Conservation (phyloP, 2,888 invertebrate genomes). For the Pinctada fucata region DNA sequence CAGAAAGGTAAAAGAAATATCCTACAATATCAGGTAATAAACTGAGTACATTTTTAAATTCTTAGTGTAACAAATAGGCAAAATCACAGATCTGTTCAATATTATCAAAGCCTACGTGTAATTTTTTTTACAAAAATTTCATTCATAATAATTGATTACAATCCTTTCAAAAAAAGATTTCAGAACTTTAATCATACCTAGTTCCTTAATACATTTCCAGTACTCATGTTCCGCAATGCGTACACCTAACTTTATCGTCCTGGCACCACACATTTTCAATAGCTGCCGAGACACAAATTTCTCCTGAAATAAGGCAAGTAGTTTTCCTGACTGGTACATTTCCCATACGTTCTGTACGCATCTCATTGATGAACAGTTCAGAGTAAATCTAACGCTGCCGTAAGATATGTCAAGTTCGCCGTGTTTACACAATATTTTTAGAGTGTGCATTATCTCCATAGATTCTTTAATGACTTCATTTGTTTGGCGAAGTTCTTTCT, state of each 20-base stretch:
- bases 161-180: too few species aligned
- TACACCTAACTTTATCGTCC: conserved; percentile 45
- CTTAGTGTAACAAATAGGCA: too few species aligned
- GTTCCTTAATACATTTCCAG: conserved; percentile 47
- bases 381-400: conserved; percentile 53
- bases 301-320: conserved; percentile 46
- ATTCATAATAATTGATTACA: too few species aligned
- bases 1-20: too few species aligned
- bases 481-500: conserved; percentile 57
- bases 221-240: conserved; percentile 53
- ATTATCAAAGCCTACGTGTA: too few species aligned
- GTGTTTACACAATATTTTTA: conserved; percentile 60
- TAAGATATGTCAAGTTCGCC: conserved; percentile 51
- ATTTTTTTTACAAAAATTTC: too few species aligned
- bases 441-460: conserved; percentile 57
- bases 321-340: conserved; percentile 46
- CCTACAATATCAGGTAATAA: too few species aligned
- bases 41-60: too few species aligned
- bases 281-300: conserved; percentile 51
- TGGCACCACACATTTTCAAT: conserved; percentile 40
- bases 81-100: too few species aligned
- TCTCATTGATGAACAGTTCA: conserved; percentile 43
- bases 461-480: conserved; percentile 56
- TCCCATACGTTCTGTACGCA: conserved; percentile 52
- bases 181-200: conserved; percentile 38